Percentiles rank a stretch among this genome's conserved stretches.
Conservation (phyloP, 2,113 vertebrate genomes). For the Stigmatopora argus region DNA sequence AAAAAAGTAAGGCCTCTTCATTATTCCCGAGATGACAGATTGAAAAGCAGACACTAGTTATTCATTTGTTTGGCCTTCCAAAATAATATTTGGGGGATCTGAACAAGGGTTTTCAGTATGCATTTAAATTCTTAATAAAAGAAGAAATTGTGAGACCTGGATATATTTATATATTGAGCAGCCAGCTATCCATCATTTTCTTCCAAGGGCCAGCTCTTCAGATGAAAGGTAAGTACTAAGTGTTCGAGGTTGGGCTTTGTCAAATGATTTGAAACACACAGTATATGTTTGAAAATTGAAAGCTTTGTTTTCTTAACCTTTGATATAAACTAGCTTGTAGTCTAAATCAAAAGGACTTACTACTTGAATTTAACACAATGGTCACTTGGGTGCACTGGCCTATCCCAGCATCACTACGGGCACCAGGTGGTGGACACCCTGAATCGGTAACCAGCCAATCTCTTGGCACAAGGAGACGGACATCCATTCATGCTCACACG, state of each 20-base stretch:
- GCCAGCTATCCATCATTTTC: slow-evolving; percentile 61
- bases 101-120: slow-evolving; percentile 63
- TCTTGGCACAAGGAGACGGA: too few relatives aligned
- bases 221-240: slow-evolving; percentile 69
- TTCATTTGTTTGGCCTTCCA: slow-evolving; percentile 39
- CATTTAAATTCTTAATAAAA: slow-evolving; percentile 56
- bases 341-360: neutral
- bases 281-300: slow-evolving; percentile 73
- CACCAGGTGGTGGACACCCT: too few relatives aligned
- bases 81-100: slow-evolving; percentile 34
- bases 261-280: slow-evolving; percentile 62
- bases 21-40: slow-evolving; percentile 24
- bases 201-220: slow-evolving; percentile 60
- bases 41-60: slow-evolving; percentile 17
- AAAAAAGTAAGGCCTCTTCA: slow-evolving; percentile 25
- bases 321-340: slow-evolving; percentile 42
- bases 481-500: too few relatives aligned
- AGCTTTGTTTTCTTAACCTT: slow-evolving; percentile 55
- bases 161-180: slow-evolving; percentile 66
- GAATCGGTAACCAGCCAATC: too few relatives aligned
- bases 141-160: slow-evolving; percentile 54
- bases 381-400: too few relatives aligned
- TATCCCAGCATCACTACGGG: too few relatives aligned
- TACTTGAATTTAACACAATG: too few relatives aligned
- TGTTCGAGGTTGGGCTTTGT: slow-evolving; percentile 53